A percentile compares a stretch with the other conserved stretches of the same genome.
These are phyloP conservation scores for Dolichopus griseipennis DNA, from an alignment of 2,888 invertebrate genomes.

Conservation along the genomic window DNA sequence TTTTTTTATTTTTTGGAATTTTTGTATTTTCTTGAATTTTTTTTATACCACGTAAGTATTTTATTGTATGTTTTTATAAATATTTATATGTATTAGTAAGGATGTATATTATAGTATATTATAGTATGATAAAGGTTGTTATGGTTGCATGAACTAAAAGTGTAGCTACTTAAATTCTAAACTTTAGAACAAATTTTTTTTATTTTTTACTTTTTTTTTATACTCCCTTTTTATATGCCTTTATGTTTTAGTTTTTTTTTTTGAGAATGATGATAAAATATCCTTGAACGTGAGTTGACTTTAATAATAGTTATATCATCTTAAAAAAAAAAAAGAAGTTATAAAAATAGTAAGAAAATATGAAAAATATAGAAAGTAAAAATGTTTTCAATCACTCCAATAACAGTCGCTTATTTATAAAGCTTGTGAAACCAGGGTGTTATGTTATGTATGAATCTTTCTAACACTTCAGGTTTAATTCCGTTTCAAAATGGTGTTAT, in stretches of 20 bases:
- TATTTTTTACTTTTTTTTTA: not conserved
- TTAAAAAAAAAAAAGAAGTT: not conserved
- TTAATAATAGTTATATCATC: not conserved
- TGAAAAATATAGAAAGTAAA: too few relatives aligned
- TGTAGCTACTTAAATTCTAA: not conserved
- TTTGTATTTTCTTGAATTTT: too few relatives aligned
- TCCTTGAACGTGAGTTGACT: slow-evolving; percentile 3
- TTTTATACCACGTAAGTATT: too few relatives aligned
- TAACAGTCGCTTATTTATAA: too few relatives aligned
- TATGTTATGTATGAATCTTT: too few relatives aligned
- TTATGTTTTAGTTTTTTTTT: too few relatives aligned
- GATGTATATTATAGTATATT: not conserved
- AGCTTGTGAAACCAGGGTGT: too few relatives aligned
- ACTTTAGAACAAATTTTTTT: not conserved
- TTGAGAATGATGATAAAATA: not conserved
- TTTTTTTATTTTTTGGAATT: too few relatives aligned
- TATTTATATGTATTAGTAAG: not conserved
- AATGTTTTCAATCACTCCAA: too few relatives aligned
- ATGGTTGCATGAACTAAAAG: not conserved
- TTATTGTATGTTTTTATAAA: too few relatives aligned
- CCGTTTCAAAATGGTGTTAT: too few relatives aligned
- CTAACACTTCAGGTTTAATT: too few relatives aligned
- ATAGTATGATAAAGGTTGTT: not conserved
- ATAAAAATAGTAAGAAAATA: not conserved
- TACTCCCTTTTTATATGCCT: not conserved